phyloP scores from a whole-genome alignment of 2,113 vertebrate genomes.

The Ochotona princeps region DNA sequence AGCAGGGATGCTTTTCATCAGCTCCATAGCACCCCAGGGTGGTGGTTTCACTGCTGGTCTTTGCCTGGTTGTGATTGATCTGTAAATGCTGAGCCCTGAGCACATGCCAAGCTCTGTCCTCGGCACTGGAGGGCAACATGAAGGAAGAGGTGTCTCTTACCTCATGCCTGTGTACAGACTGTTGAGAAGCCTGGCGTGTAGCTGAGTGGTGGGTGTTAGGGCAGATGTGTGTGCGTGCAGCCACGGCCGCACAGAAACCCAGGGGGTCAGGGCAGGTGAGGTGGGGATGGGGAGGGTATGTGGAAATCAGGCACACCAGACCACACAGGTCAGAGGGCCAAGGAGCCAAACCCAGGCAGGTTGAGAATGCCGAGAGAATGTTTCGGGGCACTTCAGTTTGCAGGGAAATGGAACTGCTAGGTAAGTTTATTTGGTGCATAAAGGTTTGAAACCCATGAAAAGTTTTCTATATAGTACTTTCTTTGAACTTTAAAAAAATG shows the following conservation, averaged over 20 bases:
- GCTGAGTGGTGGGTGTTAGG: neutral
- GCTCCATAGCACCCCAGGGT: neutral
- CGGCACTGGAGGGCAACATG: neutral
- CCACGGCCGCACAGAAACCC: neutral
- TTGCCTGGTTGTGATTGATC: slow-evolving; percentile 30
- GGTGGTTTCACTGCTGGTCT: neutral
- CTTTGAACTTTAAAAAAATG: too few species aligned
- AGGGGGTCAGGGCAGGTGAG: neutral
- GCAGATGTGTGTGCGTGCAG: too few species aligned
- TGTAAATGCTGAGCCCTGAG: neutral
- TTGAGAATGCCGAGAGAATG: neutral
- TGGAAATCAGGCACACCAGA: neutral
- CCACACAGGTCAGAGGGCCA: neutral
- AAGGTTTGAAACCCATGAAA: too few species aligned
- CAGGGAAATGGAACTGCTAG: too few species aligned
- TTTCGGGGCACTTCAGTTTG: too few species aligned
- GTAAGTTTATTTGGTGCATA: too few species aligned
- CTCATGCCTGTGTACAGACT: neutral
- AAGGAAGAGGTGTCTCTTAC: neutral
- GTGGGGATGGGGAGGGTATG: neutral
- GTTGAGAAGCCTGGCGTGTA: neutral
- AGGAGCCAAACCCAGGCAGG: neutral
- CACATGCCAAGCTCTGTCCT: neutral
- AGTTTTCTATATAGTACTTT: too few species aligned
- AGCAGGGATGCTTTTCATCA: neutral